These are phyloP conservation scores for Cacatua alba DNA, from an alignment of 2,113 vertebrate species.

Conservation along the genomic window DNA sequence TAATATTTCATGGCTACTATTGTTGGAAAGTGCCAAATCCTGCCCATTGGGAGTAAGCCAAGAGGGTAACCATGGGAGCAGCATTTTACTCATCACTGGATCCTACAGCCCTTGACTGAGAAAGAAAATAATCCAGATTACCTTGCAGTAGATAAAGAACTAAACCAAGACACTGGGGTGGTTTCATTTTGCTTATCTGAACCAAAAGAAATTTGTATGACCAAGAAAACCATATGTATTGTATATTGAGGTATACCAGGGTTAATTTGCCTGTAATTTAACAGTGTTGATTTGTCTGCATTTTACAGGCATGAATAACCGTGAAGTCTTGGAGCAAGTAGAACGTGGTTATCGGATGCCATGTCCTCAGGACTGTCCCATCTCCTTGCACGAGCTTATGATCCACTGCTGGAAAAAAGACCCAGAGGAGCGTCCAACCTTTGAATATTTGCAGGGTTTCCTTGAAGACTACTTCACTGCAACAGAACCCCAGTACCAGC, in stretches of 20 bases:
- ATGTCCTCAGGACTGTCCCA: conserved; percentile 94
- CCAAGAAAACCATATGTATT: background rate
- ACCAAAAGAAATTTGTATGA: background rate
- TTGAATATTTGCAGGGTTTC: conserved; percentile 97
- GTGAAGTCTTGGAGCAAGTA: conserved; percentile 98
- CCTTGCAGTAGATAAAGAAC: background rate
- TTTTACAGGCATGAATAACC: conserved; percentile 94
- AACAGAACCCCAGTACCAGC: conserved; percentile 98
- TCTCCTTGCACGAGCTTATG: conserved; percentile 97
- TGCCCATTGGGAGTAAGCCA: background rate
- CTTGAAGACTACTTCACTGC: conserved; percentile 99
- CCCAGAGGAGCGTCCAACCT: conserved; percentile 94
- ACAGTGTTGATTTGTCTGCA: background rate
- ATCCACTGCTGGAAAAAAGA: conserved; percentile 99
- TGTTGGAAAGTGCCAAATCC: background rate
- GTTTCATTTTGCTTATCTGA: background rate
- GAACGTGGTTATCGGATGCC: conserved; percentile 97
- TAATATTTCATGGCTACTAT: background rate
- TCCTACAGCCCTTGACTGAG: background rate
- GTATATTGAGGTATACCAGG: background rate
- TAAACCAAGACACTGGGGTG: background rate
- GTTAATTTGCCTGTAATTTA: background rate
- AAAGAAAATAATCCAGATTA: background rate
- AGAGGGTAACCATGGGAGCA: background rate
- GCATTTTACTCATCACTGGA: background rate